Evolutionary conservation across 2,113 vertebrate species (phyloP).

Genomic region (Heterocephalus glaber): DNA sequence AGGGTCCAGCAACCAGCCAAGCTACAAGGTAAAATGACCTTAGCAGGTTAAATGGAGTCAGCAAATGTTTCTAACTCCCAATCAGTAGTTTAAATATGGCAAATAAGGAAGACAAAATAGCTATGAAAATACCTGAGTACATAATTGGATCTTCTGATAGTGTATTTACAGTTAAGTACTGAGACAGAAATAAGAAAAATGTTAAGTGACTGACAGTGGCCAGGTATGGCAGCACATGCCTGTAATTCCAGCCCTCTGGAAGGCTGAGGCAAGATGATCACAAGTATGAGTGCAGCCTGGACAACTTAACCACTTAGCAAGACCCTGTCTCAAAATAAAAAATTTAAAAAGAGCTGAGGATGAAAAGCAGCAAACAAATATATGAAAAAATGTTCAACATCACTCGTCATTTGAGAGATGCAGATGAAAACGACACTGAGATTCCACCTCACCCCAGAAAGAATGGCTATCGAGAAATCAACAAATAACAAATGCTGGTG

Average conservation of each 20-base stretch:
- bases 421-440: too few relatives aligned
- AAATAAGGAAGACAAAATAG: slow-evolving; percentile 35
- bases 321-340: not conserved
- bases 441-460: too few relatives aligned
- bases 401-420: too few relatives aligned
- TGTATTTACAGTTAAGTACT: not conserved
- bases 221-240: not conserved
- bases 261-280: not conserved
- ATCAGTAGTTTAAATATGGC: not conserved
- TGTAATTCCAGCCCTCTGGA: not conserved
- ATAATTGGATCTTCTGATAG: not conserved
- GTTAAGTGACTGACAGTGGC: not conserved
- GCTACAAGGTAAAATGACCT: slow-evolving; percentile 3
- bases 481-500: too few relatives aligned
- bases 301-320: not conserved
- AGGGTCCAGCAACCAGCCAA: slow-evolving; percentile 48
- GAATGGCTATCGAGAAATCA: too few relatives aligned
- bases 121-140: slow-evolving; percentile 35
- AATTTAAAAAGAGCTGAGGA: not conserved
- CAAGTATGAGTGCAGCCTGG: not conserved
- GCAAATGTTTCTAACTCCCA: slow-evolving; percentile 20
- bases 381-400: too few relatives aligned
- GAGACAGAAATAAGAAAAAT: not conserved
- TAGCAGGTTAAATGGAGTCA: not conserved
- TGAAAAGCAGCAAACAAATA: too few relatives aligned